These are phyloP conservation scores for Stictonetta naevosa DNA, from an alignment of 2,113 vertebrate species.

Conservation along the genomic window DNA sequence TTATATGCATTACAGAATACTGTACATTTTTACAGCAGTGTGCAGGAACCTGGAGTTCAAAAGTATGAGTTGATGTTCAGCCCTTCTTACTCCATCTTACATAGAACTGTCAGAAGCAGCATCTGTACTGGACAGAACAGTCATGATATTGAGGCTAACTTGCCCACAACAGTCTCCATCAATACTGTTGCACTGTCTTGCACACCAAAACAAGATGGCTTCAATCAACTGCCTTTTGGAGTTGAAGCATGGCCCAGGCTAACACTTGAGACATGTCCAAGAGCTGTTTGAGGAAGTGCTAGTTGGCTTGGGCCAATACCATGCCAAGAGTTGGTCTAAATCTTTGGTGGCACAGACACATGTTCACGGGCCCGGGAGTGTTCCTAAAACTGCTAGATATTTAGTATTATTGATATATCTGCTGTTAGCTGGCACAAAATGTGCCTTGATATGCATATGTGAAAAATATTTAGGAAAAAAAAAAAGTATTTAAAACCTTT, in stretches of 20 bases:
- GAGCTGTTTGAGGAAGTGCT: not conserved
- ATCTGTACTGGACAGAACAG: not conserved
- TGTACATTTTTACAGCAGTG: not conserved
- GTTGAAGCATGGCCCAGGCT: not conserved
- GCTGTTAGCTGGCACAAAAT: not conserved
- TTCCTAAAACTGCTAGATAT: not conserved
- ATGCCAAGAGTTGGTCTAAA: not conserved
- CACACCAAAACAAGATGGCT: not conserved
- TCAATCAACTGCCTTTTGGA: not conserved
- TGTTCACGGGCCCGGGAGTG: not conserved
- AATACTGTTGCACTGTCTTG: not conserved
- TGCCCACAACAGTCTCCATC: not conserved
- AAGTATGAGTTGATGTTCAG: not conserved
- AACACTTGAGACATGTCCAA: not conserved
- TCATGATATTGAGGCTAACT: not conserved
- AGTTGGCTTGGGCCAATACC: not conserved
- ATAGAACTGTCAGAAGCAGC: not conserved
- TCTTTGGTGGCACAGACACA: not conserved
- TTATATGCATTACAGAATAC: not conserved
- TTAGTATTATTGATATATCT: not conserved
- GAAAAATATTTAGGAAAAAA: not conserved
- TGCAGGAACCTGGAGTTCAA: not conserved
- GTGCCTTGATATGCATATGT: not conserved
- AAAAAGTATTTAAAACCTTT: not conserved
- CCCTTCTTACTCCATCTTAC: accelerated